Evolutionary conservation across 2,113 vertebrate genomes (phyloP), one percentile per base, ranked within the genome.

Genomic region (Chiloscyllium plagiosum): DNA sequence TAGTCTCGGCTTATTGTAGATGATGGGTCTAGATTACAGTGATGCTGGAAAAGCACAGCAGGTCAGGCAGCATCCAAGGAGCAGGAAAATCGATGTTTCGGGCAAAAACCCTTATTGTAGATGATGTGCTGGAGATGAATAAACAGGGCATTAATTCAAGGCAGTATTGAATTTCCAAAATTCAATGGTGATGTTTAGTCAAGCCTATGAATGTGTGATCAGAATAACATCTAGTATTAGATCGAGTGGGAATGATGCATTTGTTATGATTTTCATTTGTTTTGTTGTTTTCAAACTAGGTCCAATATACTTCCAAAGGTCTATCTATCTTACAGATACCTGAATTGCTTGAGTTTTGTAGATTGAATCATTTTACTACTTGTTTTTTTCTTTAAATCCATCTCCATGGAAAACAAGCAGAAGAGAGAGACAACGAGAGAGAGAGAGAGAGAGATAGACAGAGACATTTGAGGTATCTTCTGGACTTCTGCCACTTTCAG

Each of bases 331-430:
- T 33, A n/a, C 52, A 92, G 17, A 61, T 92, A n/a, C n/a, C 29
- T n/a, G 6, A 65, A 65, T n/a, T 92, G 87, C 1, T 29, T 92
- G 87, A n/a, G 29, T 29, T 65, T 65, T 29, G 15, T 65, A 61
- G 12, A 4, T 92, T 92, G 26, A 17, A 7, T 42, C 22, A 15
- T 42, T 70, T 70, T 24, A 68, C 24, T 4, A 33, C 83, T 86
- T 90, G 86, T 94, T 94, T 26, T 37, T 93, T 93, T 93, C 56
- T 68, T 68, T 93, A 66, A 65, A 37, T n/a, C 68, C 26, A 61
- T 42, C 19, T 24, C 65, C 42, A 50, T 12, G 66, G 20, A 70
- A 94, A 1, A 24, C n/a, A 69, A 26, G 8, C 29, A 66, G 42
- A 17, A 66, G 19, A 56, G 56, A 61, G 56, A 61, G 56, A 47